Base-by-base conservation (phyloP, 92 coral and sea anemone genomes). In the Palythoa caribaeorum region DNA sequence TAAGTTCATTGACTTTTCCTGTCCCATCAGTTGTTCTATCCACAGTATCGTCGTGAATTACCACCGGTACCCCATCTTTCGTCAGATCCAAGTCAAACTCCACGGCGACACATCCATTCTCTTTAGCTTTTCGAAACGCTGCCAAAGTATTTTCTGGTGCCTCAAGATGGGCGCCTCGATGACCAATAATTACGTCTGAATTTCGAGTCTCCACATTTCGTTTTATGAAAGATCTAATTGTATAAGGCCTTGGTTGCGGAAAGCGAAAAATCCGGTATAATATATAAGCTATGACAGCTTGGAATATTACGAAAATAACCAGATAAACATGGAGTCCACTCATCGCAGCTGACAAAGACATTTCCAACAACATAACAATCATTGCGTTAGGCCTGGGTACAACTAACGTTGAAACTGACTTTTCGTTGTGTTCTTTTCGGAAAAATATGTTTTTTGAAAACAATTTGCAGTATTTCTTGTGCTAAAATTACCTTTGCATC, bases 31-130 rank as follows among this genome's bases (percentile, higher is more conserved):
- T 96, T 1, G 98, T 96, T 69, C 99, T 90, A 76, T 96, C 99
- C 9, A 96, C 99, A 36, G 94, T 95, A 1, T 92, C 85, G 70
- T 96, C 99, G 89, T 96, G 99, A 91, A 96, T 95, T 83, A 96
- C 92, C 91, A 96, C 95, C 63, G 97, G 97, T 9, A 92, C 93
- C 83, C 99, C 99, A 93, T 96, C 99, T 92, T 92, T 93, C 20
- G 98, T 93, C 83, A 96, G 95, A 74, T 95, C 98, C 66, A 96
- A 94, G 80, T 96, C 99, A 87, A 96, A 96, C 76, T 96, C 98
- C 37, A 96, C 98, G 2, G 92, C 99, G 47, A 71, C 76, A n/a
- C 98, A 98, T 20, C 98, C 99, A 80, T 91, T 94, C 84, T 96
- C 92, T 71, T 94, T 94, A 44, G 99, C 98, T 81, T 90, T 88